A percentile compares a stretch with the other conserved stretches of the same genome.
Conservation (phyloP, 37 sponge, comb jelly and placozoan genomes). For the Beroe forskalii region DNA sequence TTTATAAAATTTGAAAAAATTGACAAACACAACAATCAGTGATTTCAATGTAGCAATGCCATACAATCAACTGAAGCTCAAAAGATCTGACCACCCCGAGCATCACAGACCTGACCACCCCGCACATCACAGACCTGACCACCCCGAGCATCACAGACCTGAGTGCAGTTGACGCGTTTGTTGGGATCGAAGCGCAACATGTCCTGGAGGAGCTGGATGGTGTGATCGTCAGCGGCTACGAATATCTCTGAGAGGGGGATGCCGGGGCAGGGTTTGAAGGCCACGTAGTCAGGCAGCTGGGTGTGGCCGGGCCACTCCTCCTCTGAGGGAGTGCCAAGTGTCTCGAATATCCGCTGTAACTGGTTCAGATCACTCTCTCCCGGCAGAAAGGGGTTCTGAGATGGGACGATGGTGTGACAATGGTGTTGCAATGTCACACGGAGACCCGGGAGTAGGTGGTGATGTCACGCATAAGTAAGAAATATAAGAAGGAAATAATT, state of each 20-base stretch:
- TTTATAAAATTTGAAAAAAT: not conserved
- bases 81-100: too few relatives aligned
- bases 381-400: conserved; percentile 81
- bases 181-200: conserved; percentile 78
- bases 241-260: conserved; percentile 83
- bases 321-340: conserved; percentile 86
- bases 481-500: too few relatives aligned
- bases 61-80: too few relatives aligned
- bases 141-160: too few relatives aligned
- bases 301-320: conserved; percentile 86
- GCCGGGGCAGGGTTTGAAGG: conserved; percentile 74
- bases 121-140: too few relatives aligned
- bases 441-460: too few relatives aligned
- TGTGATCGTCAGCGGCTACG: conserved; percentile 86
- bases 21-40: not conserved
- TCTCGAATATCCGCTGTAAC: conserved; percentile 86
- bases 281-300: conserved; percentile 83
- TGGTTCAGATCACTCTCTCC: conserved; percentile 94
- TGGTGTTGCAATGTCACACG: too few relatives aligned
- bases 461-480: too few relatives aligned
- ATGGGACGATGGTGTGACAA: not conserved
- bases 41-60: too few relatives aligned
- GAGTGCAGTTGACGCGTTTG: conserved; percentile 71
- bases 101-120: too few relatives aligned
- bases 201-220: conserved; percentile 72